phyloP scores from a whole-genome alignment of 2,888 invertebrate species.

The Exephanes ischioxanthus region DNA sequence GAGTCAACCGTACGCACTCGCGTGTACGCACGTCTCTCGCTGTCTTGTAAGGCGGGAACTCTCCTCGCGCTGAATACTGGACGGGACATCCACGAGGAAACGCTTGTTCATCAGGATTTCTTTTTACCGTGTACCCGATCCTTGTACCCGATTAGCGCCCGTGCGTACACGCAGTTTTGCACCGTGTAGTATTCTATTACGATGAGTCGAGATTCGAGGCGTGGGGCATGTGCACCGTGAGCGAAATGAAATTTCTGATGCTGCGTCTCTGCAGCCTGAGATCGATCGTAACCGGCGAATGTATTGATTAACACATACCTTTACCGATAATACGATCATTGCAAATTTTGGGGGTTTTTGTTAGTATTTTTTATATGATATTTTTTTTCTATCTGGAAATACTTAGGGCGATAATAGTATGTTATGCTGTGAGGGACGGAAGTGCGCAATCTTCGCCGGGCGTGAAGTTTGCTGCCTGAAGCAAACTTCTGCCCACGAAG shows the following conservation, averaged over 20 bases:
- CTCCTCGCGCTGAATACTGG: constrained; percentile 50
- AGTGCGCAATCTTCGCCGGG: too few species aligned
- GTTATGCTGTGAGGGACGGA: too few species aligned
- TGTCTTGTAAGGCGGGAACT: constrained; percentile 55
- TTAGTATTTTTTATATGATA: neutral
- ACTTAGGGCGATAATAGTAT: too few species aligned
- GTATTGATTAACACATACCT: neutral
- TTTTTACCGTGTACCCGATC: constrained; percentile 14
- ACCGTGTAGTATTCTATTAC: constrained; percentile 42
- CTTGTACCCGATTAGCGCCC: constrained; percentile 33
- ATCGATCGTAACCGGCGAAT: neutral
- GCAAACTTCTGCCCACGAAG: too few species aligned
- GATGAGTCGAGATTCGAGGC: neutral
- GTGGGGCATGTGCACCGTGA: constrained; percentile 5
- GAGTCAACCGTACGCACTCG: constrained; percentile 46
- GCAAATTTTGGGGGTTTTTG: neutral
- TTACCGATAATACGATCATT: neutral
- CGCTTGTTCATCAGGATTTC: constrained; percentile 53
- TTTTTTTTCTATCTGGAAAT: too few species aligned
- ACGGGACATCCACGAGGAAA: constrained; percentile 29
- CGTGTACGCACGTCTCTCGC: constrained; percentile 35
- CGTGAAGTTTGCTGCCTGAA: too few species aligned
- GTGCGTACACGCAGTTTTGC: constrained; percentile 52
- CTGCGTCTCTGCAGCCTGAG: neutral
- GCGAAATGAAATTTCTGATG: neutral